Evolutionary conservation across 2,888 invertebrate genomes (phyloP).

Genomic region (Spodoptera exigua): DNA sequence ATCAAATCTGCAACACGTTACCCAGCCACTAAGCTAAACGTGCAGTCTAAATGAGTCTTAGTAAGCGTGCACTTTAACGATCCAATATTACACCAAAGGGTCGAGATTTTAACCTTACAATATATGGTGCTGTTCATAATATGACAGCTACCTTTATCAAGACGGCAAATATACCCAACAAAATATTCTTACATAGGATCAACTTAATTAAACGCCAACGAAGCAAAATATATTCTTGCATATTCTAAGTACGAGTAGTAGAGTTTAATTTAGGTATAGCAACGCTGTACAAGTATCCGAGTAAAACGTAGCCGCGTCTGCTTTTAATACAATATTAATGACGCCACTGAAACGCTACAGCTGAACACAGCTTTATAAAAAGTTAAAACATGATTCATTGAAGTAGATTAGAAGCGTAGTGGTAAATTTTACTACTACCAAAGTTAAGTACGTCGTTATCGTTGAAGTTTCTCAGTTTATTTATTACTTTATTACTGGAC

Average conservation of each 20-base stretch:
- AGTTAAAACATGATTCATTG: conserved; percentile 32
- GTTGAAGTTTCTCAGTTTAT: conserved; percentile 13
- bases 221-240: conserved; percentile 40
- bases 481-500: conserved; percentile 11
- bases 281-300: conserved; percentile 10
- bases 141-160: conserved; percentile 34
- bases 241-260: conserved; percentile 23
- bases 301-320: conserved; percentile 23
- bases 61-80: too few species aligned
- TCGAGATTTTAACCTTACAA: conserved; percentile 8
- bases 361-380: conserved; percentile 37
- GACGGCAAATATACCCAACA: conserved; percentile 27
- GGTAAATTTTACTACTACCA: conserved; percentile 22
- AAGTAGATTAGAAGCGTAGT: conserved; percentile 26
- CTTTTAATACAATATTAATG: conserved; percentile 49
- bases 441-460: conserved; percentile 14
- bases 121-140: conserved; percentile 19
- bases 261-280: conserved; percentile 34
- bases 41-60: too few species aligned
- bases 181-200: conserved; percentile 31
- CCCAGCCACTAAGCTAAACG: too few species aligned
- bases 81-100: conserved; percentile 23
- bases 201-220: conserved; percentile 47
- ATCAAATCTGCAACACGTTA: too few species aligned
- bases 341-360: conserved; percentile 39